These are phyloP conservation scores for Enhydra lutris DNA, from an alignment of 2,113 vertebrate genomes.

Conservation along the genomic window DNA sequence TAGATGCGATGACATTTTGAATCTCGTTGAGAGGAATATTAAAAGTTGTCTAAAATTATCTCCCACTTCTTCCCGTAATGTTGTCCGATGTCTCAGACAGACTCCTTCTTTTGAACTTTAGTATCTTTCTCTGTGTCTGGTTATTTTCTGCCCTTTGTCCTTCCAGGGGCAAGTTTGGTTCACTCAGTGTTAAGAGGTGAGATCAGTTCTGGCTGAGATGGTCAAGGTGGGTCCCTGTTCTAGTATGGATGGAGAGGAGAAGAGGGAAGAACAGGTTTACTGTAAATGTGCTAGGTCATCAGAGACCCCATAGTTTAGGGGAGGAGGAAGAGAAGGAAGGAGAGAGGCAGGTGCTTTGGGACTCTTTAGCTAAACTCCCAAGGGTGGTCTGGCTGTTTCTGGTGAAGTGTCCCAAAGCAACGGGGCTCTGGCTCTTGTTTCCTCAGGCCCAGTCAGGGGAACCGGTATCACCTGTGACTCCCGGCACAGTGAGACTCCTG, in stretches of 20 bases:
- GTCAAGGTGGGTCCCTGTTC: background rate
- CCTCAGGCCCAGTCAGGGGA: too few relatives aligned
- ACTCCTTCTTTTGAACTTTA: background rate
- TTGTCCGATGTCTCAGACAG: background rate
- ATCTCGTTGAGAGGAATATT: conserved; percentile 32
- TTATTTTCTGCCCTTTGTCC: background rate
- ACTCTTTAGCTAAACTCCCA: background rate
- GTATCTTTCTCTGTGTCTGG: background rate
- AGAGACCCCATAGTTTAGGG: background rate
- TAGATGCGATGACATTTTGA: conserved; percentile 37
- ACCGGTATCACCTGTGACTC: background rate
- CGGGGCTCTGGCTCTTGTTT: background rate
- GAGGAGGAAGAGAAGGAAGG: background rate
- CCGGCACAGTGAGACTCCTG: background rate
- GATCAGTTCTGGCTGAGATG: background rate
- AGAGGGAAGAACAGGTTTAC: background rate
- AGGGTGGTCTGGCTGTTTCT: background rate
- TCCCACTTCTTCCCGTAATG: conserved; percentile 18
- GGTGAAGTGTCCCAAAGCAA: background rate
- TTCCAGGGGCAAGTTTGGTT: background rate
- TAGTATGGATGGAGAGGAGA: background rate
- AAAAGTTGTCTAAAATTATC: conserved; percentile 52
- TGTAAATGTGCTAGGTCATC: background rate
- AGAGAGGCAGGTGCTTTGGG: background rate
- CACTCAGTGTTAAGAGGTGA: background rate